Evolutionary conservation across 2,113 vertebrate species (phyloP).

Genomic region (Astatoreochromis straeleni): DNA sequence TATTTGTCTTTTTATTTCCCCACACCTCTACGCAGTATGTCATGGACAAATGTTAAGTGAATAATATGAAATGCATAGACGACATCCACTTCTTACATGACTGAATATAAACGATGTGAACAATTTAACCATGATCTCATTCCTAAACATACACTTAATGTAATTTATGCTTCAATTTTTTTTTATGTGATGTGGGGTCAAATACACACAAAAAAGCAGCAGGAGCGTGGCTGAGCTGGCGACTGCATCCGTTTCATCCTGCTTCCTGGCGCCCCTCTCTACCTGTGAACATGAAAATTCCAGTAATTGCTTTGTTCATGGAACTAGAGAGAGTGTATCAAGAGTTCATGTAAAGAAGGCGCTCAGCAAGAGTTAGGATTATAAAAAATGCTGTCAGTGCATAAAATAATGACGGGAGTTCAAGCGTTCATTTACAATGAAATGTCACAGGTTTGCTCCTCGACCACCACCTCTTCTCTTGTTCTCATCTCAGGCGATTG

Average conservation of each 20-base stretch:
- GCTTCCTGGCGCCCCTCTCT: neutral
- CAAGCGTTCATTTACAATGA: neutral
- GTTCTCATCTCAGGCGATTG: neutral
- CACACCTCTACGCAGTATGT: neutral
- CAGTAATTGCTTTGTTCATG: neutral
- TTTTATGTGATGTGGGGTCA: neutral
- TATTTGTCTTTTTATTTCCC: neutral
- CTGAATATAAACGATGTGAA: neutral
- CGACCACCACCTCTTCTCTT: neutral
- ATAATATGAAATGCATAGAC: neutral
- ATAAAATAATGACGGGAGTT: neutral
- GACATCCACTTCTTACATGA: neutral
- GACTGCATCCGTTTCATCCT: neutral
- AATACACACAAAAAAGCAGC: neutral
- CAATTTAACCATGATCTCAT: fast-evolving
- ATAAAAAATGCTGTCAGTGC: neutral
- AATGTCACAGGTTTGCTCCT: neutral
- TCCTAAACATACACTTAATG: neutral
- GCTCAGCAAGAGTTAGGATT: neutral
- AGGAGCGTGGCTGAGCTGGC: neutral
- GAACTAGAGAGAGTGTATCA: neutral
- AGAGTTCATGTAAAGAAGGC: neutral
- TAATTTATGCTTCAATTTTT: neutral
- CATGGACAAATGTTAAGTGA: neutral
- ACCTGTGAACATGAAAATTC: neutral